These are phyloP conservation scores for Nymphalis urticae DNA, from an alignment of 2,888 invertebrate species.

Conservation along the genomic window DNA sequence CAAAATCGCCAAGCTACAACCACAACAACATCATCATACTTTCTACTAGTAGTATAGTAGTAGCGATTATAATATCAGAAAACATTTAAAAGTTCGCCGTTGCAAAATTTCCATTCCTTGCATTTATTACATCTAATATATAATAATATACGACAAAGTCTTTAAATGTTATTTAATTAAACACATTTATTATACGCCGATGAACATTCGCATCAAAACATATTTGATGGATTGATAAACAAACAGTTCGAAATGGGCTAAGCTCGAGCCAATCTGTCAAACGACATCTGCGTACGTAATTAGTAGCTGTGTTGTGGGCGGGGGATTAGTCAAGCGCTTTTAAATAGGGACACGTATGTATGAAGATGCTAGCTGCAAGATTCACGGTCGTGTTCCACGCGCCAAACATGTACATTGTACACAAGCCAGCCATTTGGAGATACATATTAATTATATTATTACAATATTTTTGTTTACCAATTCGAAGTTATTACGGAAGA, in stretches of 20 bases:
- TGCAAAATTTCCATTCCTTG: background rate
- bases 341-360: constrained; percentile 49
- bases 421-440: constrained; percentile 11
- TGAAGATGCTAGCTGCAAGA: constrained; percentile 34
- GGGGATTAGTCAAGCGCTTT: constrained; percentile 52
- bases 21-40: no score
- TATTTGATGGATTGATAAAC: constrained; percentile 36
- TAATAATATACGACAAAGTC: no score
- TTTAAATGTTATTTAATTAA: background rate
- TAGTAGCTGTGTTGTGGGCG: constrained; percentile 52
- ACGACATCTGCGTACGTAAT: constrained; percentile 51
- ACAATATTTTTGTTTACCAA: background rate
- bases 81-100: constrained; percentile 7
- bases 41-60: no score
- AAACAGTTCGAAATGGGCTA: constrained; percentile 43
- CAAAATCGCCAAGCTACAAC: no score
- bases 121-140: background rate
- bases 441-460: background rate
- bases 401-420: constrained; percentile 26
- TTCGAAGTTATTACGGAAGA: background rate
- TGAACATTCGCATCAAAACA: constrained; percentile 36
- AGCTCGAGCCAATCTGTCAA: constrained; percentile 50
- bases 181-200: background rate
- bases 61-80: background rate
- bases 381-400: constrained; percentile 37